Evolutionary conservation across 2,113 vertebrate species (phyloP).

Genomic region (Athene cunicularia): DNA sequence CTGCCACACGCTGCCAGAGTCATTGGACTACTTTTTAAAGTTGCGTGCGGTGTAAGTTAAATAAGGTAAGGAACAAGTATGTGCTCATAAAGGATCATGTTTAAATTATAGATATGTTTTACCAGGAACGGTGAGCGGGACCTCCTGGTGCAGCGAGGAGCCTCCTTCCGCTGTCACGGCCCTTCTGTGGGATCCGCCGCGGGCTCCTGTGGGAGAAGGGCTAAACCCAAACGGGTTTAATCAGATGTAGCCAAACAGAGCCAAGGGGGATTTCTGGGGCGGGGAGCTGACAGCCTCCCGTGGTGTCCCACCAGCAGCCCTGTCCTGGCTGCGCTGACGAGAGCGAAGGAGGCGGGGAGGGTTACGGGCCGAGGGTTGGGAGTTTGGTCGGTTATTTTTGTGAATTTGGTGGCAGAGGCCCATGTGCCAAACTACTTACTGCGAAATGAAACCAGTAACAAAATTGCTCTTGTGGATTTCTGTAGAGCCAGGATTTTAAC

Average conservation of each 20-base stretch:
- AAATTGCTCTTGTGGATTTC: background rate
- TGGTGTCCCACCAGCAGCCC: background rate
- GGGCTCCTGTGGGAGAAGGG: background rate
- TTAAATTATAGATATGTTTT: background rate
- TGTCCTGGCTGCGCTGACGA: accelerated
- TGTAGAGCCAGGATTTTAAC: background rate
- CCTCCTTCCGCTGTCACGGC: background rate
- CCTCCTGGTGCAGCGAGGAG: background rate
- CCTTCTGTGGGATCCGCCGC: background rate
- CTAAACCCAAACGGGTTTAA: background rate
- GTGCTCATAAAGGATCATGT: background rate
- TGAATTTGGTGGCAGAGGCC: background rate
- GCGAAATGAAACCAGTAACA: background rate
- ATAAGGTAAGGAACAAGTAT: background rate
- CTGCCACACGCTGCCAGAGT: background rate
- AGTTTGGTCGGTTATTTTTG: background rate
- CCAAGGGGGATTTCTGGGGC: accelerated
- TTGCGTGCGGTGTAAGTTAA: background rate
- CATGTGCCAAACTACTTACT: background rate
- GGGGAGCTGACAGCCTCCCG: background rate
- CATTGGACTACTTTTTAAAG: background rate
- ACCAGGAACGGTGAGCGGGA: accelerated
- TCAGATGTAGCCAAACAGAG: background rate
- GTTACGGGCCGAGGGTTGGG: background rate
- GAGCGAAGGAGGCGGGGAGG: background rate